Base-by-base conservation (phyloP, 2,113 vertebrate species). In the Oreotrochilus melanogaster region DNA sequence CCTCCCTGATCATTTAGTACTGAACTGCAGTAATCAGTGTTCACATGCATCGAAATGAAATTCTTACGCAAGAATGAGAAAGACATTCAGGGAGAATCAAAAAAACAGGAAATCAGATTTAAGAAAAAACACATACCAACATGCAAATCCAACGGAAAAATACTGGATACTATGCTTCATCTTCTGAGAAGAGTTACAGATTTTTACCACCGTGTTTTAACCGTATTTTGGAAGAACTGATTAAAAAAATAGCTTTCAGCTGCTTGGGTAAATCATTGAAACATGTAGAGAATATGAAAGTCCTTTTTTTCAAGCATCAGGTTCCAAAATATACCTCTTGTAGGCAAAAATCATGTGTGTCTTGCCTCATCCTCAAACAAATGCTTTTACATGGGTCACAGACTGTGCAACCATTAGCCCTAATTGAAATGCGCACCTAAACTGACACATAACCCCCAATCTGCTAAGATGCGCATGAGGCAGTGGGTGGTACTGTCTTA, bases 371-470 rank as follows among this genome's bases (percentile, higher is more conserved):
- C 67, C 71, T 39, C n/a, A 78, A 31, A 88, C 48, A 86, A 93
- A 94, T 83, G 45, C 10, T 94, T 81, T 83, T 76, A 11, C 67
- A 37, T 96, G 94, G 95, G 67, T 96, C 88, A 95, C 48, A 67
- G 43, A 64, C 27, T 67, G 39, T 92, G 69, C 47, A 83, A 81
- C 90, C 86, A 90, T 88, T 88, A 88, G 79, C 69, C 88, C 69
- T 94, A 73, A 96, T 96, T 96, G 88, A 97, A 96, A 96, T 96
- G 90, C 90, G 94, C 94, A 96, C 92, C 92, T 88, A 96, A 94
- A 72, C 33, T 37, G 35, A 37, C 35, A 61, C 33, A 76, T 95
- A 93, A 94, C 81, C 89, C 85, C 72, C 47, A 30, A 43, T 79
- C 86, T 95, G 96, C 92, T 74, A 89, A 95, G 67, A 56, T 82